A percentile compares a stretch with the other conserved stretches of the same genome.
These are phyloP conservation scores for Platorchestia sp. DNA, from an alignment of 1,140 invertebrate genomes.

Conservation along the genomic window DNA sequence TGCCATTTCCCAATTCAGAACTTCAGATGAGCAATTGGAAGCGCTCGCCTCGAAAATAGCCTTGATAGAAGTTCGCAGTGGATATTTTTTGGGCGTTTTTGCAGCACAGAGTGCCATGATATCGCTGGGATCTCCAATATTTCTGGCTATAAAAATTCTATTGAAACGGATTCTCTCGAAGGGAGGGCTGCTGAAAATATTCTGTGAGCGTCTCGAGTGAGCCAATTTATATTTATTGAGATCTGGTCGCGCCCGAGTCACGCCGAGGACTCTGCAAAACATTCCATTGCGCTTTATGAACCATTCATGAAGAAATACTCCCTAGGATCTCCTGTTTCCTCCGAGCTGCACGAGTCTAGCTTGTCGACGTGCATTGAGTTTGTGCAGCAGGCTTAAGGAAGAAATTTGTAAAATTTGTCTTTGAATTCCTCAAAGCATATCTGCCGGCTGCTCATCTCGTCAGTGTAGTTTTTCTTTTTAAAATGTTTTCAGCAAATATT, in stretches of 20 bases:
- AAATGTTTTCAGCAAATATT: background rate
- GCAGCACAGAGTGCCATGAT: constrained; percentile 7
- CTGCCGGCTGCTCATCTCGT: background rate
- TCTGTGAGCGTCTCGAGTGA: constrained; percentile 39
- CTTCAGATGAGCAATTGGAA: background rate
- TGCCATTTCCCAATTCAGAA: constrained; percentile 15
- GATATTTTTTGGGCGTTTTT: background rate
- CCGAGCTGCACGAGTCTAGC: background rate
- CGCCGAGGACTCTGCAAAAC: constrained; percentile 3
- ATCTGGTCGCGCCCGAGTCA: background rate
- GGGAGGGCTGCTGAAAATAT: background rate
- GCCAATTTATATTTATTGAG: constrained; percentile 50
- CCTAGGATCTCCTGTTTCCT: background rate
- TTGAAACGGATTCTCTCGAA: constrained; percentile 41
- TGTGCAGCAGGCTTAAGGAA: background rate
- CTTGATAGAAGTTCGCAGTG: constrained; percentile 14
- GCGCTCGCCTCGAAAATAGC: constrained; percentile 1
- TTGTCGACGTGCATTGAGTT: background rate
- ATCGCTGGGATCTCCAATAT: constrained; percentile 50
- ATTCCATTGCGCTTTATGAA: constrained; percentile 1
- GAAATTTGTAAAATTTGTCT: background rate
- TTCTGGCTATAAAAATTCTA: constrained; percentile 50
- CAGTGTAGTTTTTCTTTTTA: background rate
- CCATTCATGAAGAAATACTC: constrained; percentile 1
- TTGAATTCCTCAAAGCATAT: background rate